Conservation (phyloP, 1,140 invertebrate genomes). For the Latrodectus geometricus region DNA sequence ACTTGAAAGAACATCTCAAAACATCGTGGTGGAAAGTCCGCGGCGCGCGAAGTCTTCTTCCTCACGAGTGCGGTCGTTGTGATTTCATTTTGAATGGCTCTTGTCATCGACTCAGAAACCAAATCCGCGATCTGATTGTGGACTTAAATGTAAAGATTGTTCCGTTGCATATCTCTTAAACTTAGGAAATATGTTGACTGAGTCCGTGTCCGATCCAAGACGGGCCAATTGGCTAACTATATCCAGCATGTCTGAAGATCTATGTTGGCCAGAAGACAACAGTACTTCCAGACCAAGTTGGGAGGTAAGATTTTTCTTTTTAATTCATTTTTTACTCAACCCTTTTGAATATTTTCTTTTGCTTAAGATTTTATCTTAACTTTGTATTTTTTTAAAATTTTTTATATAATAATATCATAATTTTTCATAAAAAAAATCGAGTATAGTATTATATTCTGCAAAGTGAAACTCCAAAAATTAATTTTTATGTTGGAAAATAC, state of each 20-base stretch:
- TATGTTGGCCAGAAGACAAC: constrained; percentile 56
- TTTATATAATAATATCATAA: too few species aligned
- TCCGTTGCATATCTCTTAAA: background rate
- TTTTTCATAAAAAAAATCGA: too few species aligned
- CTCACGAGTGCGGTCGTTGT: background rate
- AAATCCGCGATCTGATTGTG: background rate
- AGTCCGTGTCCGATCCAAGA: constrained; percentile 49
- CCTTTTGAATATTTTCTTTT: too few species aligned
- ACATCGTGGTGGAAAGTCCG: background rate
- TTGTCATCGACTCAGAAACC: background rate
- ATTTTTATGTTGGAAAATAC: too few species aligned
- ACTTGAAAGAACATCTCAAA: background rate
- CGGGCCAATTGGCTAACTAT: constrained; percentile 59
- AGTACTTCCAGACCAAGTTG: constrained; percentile 45
- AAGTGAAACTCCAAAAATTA: too few species aligned
- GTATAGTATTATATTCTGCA: too few species aligned
- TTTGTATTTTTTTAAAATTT: too few species aligned
- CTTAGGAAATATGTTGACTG: constrained; percentile 41
- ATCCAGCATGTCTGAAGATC: constrained; percentile 55
- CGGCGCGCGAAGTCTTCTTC: background rate
- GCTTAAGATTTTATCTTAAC: too few species aligned
- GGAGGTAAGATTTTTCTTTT: constrained; percentile 41
- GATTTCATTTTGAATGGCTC: background rate
- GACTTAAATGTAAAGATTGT: background rate
- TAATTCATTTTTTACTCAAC: background rate